Evolutionary conservation across 2,113 vertebrate genomes (phyloP), one percentile per base, ranked within the genome.

Genomic region (Nesoenas mayeri): DNA sequence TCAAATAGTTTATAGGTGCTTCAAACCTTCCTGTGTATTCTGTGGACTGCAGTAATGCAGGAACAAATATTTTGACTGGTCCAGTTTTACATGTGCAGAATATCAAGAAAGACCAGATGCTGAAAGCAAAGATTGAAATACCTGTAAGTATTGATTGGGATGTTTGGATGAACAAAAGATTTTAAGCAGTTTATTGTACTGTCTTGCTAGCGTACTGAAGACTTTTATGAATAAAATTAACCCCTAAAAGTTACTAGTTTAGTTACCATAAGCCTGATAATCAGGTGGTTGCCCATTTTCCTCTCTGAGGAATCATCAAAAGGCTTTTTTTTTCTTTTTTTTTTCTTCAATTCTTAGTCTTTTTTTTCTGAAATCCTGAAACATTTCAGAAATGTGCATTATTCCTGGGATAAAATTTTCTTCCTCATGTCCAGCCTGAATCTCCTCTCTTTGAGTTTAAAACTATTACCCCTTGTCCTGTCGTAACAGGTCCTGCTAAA

Each of bases 1-100:
- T 94, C 32, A 25, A 84, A 82, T 83, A 99, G 99, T 98, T 99
- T 94, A 32, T 88, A 85, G 98, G 98, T 90, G 97, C 97, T 85
- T 88, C 98, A 90, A 97, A 97, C 57, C 96, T 98, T 79, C 97
- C 98, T 31, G 36, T 96, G 8, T 98, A 98, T 53, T 57, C 78
- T 15, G 96, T 97, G 61, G 99, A 99, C 97, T 99, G 98, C 85
- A 99, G 99, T 95, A 98, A 97, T 95, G 98, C 98, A 29, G 99
- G 99, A 85, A 97, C 97, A 29, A 99, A 98, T 65, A 97, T 98
- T 89, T 92, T 99, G 89, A 97, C 98, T 73, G 98, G 98, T 42
- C 97, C 98, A 64, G 96, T 96, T 61, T 96, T 99, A 81, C 98
- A 98, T 14, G 95, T 99, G 48, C 98, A 98, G 83, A 98, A 98